A percentile compares a stretch with the other conserved stretches of the same genome.
Evolutionary conservation across 2,888 invertebrate genomes (phyloP).

Genomic region (Serrognathus titanus): DNA sequence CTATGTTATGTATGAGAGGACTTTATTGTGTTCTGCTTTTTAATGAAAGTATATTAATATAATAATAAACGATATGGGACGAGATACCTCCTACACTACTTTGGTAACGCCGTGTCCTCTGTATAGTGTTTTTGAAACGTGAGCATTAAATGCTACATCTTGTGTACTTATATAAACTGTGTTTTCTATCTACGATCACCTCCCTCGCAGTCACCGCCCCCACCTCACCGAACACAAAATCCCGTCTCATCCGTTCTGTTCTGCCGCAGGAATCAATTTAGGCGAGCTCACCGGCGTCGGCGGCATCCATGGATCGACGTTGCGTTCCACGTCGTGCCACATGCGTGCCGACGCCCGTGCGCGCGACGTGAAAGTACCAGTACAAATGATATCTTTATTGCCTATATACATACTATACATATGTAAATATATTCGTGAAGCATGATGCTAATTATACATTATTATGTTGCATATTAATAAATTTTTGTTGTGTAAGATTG

Average conservation of each 20-base stretch:
- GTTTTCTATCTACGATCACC: conserved; percentile 16
- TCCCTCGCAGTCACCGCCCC: conserved; percentile 10
- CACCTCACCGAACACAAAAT: conserved; percentile 5
- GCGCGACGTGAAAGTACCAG: conserved; percentile 18
- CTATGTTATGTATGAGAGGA: conserved; percentile 51
- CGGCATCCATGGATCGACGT: conserved; percentile 7
- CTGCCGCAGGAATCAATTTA: conserved; percentile 14
- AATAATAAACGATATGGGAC: conserved; percentile 41
- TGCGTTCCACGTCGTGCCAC: neutral
- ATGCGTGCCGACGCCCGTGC: conserved; percentile 13
- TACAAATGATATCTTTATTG: conserved; percentile 21
- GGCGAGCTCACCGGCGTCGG: conserved; percentile 9
- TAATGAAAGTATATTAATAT: conserved; percentile 39
- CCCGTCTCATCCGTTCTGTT: conserved; percentile 7
- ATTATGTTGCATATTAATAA: conserved; percentile 23
- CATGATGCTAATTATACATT: conserved; percentile 23
- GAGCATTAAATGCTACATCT: conserved; percentile 54
- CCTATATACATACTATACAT: conserved; percentile 22
- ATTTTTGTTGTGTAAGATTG: conserved; percentile 22
- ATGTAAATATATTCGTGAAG: conserved; percentile 22
- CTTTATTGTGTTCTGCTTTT: conserved; percentile 53
- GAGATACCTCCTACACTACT: conserved; percentile 50
- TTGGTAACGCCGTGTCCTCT: conserved; percentile 52
- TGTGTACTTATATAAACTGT: conserved; percentile 48
- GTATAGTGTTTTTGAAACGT: conserved; percentile 54